Conservation (phyloP, 2,888 invertebrate genomes). For the Nineta flava region DNA sequence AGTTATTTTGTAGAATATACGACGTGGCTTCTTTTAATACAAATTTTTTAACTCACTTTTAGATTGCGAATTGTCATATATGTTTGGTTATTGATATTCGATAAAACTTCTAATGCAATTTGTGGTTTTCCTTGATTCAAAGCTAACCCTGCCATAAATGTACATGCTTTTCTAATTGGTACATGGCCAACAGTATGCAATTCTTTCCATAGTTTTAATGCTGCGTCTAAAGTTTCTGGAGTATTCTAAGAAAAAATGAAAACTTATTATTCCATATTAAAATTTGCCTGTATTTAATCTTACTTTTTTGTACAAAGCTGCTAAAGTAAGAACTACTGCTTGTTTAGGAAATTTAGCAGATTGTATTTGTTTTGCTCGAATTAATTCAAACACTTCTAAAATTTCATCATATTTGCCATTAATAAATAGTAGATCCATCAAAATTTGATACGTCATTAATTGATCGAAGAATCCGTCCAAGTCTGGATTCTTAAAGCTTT, state of each 20-base stretch:
- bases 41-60: conserved; percentile 33
- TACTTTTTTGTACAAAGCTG: conserved; percentile 47
- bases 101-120: conserved; percentile 48
- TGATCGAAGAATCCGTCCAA: conserved; percentile 58
- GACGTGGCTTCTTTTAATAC: too few relatives aligned
- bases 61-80: conserved; percentile 55
- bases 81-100: conserved; percentile 33
- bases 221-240: conserved; percentile 44
- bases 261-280: not conserved
- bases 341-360: conserved; percentile 52
- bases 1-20: too few relatives aligned
- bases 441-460: conserved; percentile 43
- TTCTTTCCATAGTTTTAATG: conserved; percentile 42
- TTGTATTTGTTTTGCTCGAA: conserved; percentile 41
- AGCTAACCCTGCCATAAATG: conserved; percentile 49
- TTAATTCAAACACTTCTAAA: conserved; percentile 41
- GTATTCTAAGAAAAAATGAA: conserved; percentile 42
- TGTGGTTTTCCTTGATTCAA: conserved; percentile 50
- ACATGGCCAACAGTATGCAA: conserved; percentile 35
- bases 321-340: conserved; percentile 45
- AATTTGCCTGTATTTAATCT: too few relatives aligned
- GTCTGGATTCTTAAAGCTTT: conserved; percentile 46
- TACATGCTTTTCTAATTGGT: conserved; percentile 42
- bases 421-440: conserved; percentile 54
- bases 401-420: conserved; percentile 51